These are phyloP conservation scores for Chaetodon trifascialis DNA, from an alignment of 2,113 vertebrate species.

Conservation along the genomic window DNA sequence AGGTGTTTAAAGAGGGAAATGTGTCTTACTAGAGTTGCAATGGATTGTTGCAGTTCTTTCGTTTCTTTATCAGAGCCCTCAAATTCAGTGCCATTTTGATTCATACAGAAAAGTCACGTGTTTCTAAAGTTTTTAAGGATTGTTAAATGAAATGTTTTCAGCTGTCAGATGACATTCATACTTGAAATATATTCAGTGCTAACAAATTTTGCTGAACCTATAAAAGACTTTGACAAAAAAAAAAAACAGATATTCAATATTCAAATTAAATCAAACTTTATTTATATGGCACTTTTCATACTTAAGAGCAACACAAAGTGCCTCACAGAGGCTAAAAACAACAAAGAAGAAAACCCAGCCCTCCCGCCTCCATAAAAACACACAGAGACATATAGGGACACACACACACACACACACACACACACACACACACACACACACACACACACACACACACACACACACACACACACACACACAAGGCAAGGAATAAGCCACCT, in stretches of 20 bases:
- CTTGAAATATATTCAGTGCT: not conserved
- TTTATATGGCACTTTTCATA: too few species aligned
- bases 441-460: too few species aligned
- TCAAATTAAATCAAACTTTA: too few species aligned
- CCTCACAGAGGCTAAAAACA: too few species aligned
- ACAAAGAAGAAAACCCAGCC: too few species aligned
- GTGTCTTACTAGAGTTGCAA: not conserved
- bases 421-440: too few species aligned
- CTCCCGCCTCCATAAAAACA: too few species aligned
- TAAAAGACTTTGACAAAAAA: not conserved
- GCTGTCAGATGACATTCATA: not conserved
- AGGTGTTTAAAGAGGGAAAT: slow-evolving; percentile 26
- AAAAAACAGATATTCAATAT: not conserved
- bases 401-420: too few species aligned
- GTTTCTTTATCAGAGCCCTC: not conserved
- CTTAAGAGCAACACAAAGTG: too few species aligned
- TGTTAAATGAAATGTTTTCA: not conserved
- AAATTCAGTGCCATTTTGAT: not conserved
- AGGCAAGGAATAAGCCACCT: too few species aligned
- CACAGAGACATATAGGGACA: too few species aligned
- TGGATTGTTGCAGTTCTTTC: not conserved
- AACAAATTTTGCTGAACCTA: not conserved
- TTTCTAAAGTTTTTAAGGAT: not conserved
- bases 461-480: too few species aligned
- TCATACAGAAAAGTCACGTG: not conserved